Percentiles rank a stretch among this genome's conserved stretches.
Evolutionary conservation across 2,797 vertebrate species (phyloP).

Genomic region (Epinephelus coioides): DNA sequence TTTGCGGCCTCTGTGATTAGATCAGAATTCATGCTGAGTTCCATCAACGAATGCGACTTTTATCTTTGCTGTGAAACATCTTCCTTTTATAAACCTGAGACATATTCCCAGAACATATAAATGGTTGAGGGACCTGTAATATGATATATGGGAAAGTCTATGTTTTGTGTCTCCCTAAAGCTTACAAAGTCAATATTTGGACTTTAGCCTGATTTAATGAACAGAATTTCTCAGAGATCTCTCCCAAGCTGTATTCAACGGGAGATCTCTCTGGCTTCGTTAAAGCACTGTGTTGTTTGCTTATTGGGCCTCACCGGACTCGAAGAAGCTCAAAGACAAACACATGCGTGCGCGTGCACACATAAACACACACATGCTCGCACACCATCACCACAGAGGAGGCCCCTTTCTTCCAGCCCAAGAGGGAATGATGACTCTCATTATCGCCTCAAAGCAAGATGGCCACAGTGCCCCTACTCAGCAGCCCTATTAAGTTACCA

Average conservation of each 20-base stretch:
- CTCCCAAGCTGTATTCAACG: conserved; percentile 58
- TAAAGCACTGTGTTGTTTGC: conserved; percentile 72
- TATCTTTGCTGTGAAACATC: conserved; percentile 17
- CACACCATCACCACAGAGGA: conserved; percentile 52
- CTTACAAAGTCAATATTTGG: conserved; percentile 74
- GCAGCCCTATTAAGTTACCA: conserved; percentile 83
- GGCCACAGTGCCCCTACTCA: conserved; percentile 75
- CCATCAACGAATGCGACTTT: conserved; percentile 34
- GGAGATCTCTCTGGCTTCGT: conserved; percentile 67
- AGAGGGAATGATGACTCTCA: conserved; percentile 84
- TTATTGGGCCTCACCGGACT: conserved; percentile 70
- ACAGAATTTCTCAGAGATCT: conserved; percentile 67
- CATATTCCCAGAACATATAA: conserved; percentile 45
- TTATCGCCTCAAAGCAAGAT: conserved; percentile 84
- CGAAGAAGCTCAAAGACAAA: conserved; percentile 62
- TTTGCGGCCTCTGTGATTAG: conserved; percentile 11
- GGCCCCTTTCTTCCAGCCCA: conserved; percentile 68
- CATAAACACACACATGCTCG: neutral
- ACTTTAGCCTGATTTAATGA: conserved; percentile 79
- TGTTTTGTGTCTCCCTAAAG: conserved; percentile 67
- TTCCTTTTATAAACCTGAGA: conserved; percentile 40
- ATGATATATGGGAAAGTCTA: conserved; percentile 61
- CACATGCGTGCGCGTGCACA: conserved; percentile 13
- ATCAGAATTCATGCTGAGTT: conserved; percentile 23
- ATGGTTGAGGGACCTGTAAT: conserved; percentile 41